Percentiles rank a stretch among this genome's conserved stretches.
These are phyloP conservation scores for Nasonia longicornis DNA, from an alignment of 1,140 invertebrate species.

Conservation along the genomic window DNA sequence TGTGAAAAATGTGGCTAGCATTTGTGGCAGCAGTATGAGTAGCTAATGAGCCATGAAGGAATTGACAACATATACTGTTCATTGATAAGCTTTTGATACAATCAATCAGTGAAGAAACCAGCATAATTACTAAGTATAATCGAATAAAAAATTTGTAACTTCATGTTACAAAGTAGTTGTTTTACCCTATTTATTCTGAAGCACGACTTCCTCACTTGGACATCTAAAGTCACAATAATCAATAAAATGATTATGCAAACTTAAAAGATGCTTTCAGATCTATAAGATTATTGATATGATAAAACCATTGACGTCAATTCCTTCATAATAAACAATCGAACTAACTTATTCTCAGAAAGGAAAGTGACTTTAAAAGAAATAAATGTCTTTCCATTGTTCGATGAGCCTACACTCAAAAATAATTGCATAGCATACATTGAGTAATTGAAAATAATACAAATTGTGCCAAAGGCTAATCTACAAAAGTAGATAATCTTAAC, in stretches of 20 bases:
- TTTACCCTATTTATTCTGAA: background rate
- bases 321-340: background rate
- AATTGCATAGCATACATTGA: too few species aligned
- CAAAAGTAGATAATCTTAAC: background rate
- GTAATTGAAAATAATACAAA: background rate
- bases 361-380: background rate
- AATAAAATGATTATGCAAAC: background rate
- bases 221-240: background rate
- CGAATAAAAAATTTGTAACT: background rate
- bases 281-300: background rate
- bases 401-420: background rate
- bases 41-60: background rate
- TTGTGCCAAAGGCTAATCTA: background rate
- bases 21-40: background rate
- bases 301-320: slow-evolving; percentile 3
- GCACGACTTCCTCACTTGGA: background rate
- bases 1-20: background rate
- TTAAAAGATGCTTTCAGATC: background rate
- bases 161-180: background rate
- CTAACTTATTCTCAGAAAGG: background rate
- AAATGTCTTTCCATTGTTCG: background rate
- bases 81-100: slow-evolving; percentile 33
- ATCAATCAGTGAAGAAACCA: background rate
- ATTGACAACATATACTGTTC: slow-evolving; percentile 9
- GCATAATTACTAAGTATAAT: background rate